Evolutionary conservation across 1,140 invertebrate species (phyloP), one percentile per base, ranked within the genome.

Genomic region (Stegodyphus mimosarum): DNA sequence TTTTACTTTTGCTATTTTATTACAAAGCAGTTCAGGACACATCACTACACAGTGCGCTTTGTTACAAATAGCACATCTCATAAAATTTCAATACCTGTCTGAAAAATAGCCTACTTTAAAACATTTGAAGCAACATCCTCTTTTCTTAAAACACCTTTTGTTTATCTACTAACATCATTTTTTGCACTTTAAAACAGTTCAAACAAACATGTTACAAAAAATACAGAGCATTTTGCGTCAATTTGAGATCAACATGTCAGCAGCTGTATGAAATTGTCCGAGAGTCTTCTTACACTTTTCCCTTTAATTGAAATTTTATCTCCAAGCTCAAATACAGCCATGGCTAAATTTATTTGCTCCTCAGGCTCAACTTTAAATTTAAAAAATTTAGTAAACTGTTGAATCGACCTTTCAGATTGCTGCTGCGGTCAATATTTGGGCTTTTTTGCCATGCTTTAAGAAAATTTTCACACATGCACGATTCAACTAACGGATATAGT

Each of bases 401-500:
- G 11, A 77, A 18, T 77, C 75, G 50, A 13, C 17, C 63, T 51
- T 50, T 77, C 6, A 49, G 17, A 49, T 64, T 60, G 7, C n/a
- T 90, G 87, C 3, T 3, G 33, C 3, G 1, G 33, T 33, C 33
- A 33, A 33, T 33, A 33, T 33, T 33, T 33, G 33, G 33, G 33
- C 33, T 33, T 33, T 33, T 33, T 33, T 33, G 1, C 89, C 89
- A 90, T 2, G 85, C 84, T 11, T 86, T 72, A 15, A 90, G 77
- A 15, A 88, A 71, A 3, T 90, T 88, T 49, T 88, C 88, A 17
- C 89, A 89, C 7, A 91, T 33, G 18, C 89, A 88, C 4, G 89
- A 90, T 77, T 90, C 87, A 52, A 90, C 88, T 18, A 90, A 78
- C 0, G 89, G 89, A 53, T 87, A 88, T 3, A 90, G 64, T 74